Base-by-base conservation (phyloP, 2,888 invertebrate species). In the Actias luna region DNA sequence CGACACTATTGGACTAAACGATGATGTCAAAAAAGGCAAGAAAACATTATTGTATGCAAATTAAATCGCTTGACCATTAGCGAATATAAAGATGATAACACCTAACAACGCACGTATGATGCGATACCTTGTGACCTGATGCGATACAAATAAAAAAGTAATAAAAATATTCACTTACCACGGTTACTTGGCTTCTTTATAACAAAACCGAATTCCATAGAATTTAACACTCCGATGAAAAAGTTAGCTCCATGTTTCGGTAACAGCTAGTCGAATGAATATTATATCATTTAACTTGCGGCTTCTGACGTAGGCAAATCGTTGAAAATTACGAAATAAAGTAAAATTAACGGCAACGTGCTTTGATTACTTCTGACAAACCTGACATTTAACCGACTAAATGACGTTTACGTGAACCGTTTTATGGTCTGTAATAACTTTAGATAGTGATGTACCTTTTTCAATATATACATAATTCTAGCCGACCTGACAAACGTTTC, bases 31-130 rank as follows among this genome's bases (percentile, higher is more conserved):
- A 77, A 70, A 82, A 84, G 79, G 81, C 84, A 77, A 71, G 75
- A 79, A 75, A 81, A 76, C 75, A 79, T 77, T 74, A 90, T 88
- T 89, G 86, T 89, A 91, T 89, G 90, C 89, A 88, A 92, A 92
- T 89, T 62, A 87, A 81, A 85, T 76, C 69, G 79, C 64, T 79
- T 78, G 79, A 82, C 80, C 81, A 84, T 80, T 85, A 85, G 85
- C 84, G 71, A 81, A 82, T 84, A 79, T 82, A 80, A 69, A 79
- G 77, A 79, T 79, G 71, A 73, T 79, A 79, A 70, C 71, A 75
- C 76, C 70, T 77, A 72, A 79, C 75, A 80, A 80, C 74, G 78
- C 77, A 79, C 79, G 74, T 74, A 76, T 74, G 75, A 70, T 71
- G 71, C 67, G 72, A 72, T 74, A 82, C 74, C 80, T 77, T 83